These are phyloP conservation scores for Stenopsyche tienmushanensis DNA, from an alignment of 1,140 invertebrate genomes.

Conservation along the genomic window DNA sequence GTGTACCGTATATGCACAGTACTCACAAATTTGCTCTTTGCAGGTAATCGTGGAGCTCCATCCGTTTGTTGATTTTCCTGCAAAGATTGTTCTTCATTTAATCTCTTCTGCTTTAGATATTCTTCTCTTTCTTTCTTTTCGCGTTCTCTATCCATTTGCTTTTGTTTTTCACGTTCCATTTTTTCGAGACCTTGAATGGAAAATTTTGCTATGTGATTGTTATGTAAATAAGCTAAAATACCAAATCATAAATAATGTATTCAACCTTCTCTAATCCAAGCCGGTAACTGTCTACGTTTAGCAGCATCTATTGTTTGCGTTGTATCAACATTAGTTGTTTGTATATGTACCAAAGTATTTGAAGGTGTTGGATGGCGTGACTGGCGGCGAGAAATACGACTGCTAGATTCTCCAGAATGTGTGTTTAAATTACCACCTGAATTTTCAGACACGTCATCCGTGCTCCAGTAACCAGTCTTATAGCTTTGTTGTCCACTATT, in stretches of 20 bases:
- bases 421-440: not conserved
- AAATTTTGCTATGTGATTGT: not conserved
- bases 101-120: slow-evolving; percentile 61
- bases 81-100: slow-evolving; percentile 63
- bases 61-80: slow-evolving; percentile 54
- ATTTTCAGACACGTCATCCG: slow-evolving; percentile 4
- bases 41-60: slow-evolving; percentile 54
- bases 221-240: too few relatives aligned
- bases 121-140: slow-evolving; percentile 65
- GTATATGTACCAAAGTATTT: slow-evolving; percentile 22
- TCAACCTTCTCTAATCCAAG: slow-evolving; percentile 94
- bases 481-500: slow-evolving; percentile 6
- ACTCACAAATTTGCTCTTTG: slow-evolving; percentile 84
- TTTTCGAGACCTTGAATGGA: slow-evolving; percentile 76
- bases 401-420: slow-evolving; percentile 8
- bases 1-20: too few relatives aligned
- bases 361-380: slow-evolving; percentile 14
- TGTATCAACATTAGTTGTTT: slow-evolving; percentile 41
- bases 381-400: slow-evolving; percentile 17
- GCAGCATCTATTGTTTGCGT: slow-evolving; percentile 72
- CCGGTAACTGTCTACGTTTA: slow-evolving; percentile 86
- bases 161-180: slow-evolving; percentile 94
- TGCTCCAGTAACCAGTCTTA: slow-evolving; percentile 36
- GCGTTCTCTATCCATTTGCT: slow-evolving; percentile 78
- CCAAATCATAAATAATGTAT: too few relatives aligned